Evolutionary conservation across 2,888 invertebrate species (phyloP).

Genomic region (Agapostemon virescens): DNA sequence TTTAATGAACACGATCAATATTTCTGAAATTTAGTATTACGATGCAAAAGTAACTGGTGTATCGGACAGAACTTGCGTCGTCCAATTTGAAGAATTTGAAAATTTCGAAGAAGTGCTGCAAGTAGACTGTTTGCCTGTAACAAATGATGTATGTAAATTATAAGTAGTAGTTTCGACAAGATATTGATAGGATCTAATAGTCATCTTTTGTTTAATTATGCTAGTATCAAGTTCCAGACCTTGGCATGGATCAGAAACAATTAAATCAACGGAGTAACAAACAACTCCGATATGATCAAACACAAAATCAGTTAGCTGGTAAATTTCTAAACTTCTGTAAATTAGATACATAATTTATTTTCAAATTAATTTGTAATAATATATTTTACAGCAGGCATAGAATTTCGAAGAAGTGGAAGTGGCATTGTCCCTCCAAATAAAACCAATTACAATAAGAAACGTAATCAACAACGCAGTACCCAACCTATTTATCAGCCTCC

Average conservation of each 20-base stretch:
- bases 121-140: constrained; percentile 88
- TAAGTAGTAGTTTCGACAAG: not conserved
- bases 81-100: constrained; percentile 92
- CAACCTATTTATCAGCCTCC: constrained; percentile 79
- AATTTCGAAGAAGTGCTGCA: constrained; percentile 94
- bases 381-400: constrained; percentile 67
- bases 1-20: constrained; percentile 18
- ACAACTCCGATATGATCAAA: constrained; percentile 74
- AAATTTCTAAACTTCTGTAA: constrained; percentile 27
- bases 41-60: constrained; percentile 91
- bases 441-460: constrained; percentile 69
- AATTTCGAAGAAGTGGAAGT: constrained; percentile 74
- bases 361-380: constrained; percentile 20
- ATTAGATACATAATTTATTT: not conserved
- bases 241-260: constrained; percentile 64
- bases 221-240: constrained; percentile 67
- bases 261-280: constrained; percentile 73
- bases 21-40: constrained; percentile 85
- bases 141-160: constrained; percentile 71
- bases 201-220: constrained; percentile 32
- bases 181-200: constrained; percentile 17
- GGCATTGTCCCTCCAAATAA: constrained; percentile 67
- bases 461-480: constrained; percentile 75
- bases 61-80: constrained; percentile 91
- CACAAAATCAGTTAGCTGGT: constrained; percentile 73